A percentile compares a stretch with the other conserved stretches of the same genome.
Conservation (phyloP, 2,113 vertebrate genomes). For the Martes martes region DNA sequence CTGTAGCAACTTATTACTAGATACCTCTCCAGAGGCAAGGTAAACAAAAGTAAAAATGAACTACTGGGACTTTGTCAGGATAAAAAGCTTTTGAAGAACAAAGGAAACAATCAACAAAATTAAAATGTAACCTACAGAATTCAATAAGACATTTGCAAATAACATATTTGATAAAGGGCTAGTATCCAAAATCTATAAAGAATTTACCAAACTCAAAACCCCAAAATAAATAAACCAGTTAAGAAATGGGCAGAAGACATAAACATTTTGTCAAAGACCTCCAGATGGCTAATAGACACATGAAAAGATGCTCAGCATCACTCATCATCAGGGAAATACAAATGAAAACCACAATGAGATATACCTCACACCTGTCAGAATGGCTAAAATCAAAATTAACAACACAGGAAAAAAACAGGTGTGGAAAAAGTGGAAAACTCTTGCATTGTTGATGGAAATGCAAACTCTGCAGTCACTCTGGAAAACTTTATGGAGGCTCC, state of each 20-base stretch:
- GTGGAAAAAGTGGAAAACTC: background rate
- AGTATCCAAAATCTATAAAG: background rate
- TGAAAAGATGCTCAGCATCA: background rate
- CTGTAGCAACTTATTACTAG: background rate
- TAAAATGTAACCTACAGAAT: background rate
- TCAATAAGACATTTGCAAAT: background rate
- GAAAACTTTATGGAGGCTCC: background rate
- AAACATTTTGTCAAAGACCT: background rate
- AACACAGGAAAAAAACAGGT: background rate
- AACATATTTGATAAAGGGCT: background rate
- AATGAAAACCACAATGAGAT: background rate
- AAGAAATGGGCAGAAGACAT: background rate
- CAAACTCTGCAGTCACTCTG: background rate
- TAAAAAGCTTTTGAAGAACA: background rate
- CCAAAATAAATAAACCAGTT: background rate
- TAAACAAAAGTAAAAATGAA: background rate
- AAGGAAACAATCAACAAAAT: background rate
- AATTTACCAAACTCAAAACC: background rate
- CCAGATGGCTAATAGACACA: background rate
- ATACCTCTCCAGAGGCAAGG: background rate
- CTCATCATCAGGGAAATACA: background rate
- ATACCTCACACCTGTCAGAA: background rate
- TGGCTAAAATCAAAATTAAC: background rate
- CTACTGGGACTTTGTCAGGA: background rate
- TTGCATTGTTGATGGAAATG: background rate